A percentile compares a stretch with the other conserved stretches of the same genome.
Evolutionary conservation across 1,140 invertebrate species (phyloP).

Genomic region (Saccostrea cuccullata): DNA sequence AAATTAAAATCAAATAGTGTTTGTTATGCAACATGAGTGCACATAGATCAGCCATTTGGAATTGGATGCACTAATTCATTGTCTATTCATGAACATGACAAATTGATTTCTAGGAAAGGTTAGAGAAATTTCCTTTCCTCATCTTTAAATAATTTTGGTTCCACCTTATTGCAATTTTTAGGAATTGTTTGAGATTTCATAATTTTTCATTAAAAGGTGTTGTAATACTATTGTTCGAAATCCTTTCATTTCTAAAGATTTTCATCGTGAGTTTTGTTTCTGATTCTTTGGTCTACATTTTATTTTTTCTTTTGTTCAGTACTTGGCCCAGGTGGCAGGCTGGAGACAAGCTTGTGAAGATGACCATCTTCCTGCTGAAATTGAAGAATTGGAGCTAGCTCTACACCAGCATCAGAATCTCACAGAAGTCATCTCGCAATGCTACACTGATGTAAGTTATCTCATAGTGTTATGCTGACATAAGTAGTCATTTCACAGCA

Average conservation of each 20-base stretch:
- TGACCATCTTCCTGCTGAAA: conserved; percentile 87
- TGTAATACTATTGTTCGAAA: background rate
- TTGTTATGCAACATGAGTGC: background rate
- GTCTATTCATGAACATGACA: background rate
- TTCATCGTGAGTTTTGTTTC: background rate
- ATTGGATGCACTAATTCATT: background rate
- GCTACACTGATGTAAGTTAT: conserved; percentile 92
- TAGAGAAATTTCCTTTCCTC: background rate
- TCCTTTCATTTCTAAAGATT: background rate
- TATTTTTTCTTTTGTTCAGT: conserved; percentile 79
- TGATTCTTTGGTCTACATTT: background rate
- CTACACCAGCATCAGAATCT: conserved; percentile 95
- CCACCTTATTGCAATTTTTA: background rate
- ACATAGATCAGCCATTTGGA: background rate
- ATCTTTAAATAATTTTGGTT: background rate
- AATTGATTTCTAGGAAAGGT: conserved; percentile 6
- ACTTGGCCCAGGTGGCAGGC: conserved; percentile 92
- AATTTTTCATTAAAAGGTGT: no score
- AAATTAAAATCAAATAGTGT: background rate
- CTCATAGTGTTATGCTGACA: no score
- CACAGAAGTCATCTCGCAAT: conserved; percentile 97
- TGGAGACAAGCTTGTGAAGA: conserved; percentile 94
- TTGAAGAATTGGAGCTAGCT: conserved; percentile 91
- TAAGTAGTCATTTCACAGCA: no score
- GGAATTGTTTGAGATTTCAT: background rate